Conservation (phyloP, 1,140 invertebrate genomes). For the Drosophila tsacasi region DNA sequence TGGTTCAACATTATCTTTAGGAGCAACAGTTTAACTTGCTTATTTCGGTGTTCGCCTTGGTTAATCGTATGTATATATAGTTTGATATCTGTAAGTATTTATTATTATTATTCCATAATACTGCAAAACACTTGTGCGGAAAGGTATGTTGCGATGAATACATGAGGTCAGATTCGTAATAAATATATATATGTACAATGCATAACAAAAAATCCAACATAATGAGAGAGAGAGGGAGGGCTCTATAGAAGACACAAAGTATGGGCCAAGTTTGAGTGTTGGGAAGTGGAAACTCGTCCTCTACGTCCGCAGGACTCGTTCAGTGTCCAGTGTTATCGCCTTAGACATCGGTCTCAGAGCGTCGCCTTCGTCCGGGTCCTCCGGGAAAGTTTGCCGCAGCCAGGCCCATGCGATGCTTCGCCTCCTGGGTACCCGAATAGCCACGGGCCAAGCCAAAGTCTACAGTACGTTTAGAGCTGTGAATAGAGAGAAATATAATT, state of each 20-base stretch:
- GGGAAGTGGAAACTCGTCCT: slow-evolving; percentile 31
- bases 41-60: slow-evolving; percentile 43
- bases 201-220: slow-evolving; percentile 45
- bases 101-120: slow-evolving; percentile 28
- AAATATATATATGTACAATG: slow-evolving; percentile 69
- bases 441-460: slow-evolving; percentile 94
- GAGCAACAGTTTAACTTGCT: slow-evolving; percentile 80
- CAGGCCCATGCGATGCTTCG: slow-evolving; percentile 95
- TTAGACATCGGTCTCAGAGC: slow-evolving; percentile 87
- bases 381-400: slow-evolving; percentile 94
- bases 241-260: slow-evolving; percentile 14
- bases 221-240: slow-evolving; percentile 29
- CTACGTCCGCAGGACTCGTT: slow-evolving; percentile 13
- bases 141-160: slow-evolving; percentile 13
- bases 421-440: slow-evolving; percentile 94
- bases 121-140: slow-evolving; percentile 13
- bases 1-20: slow-evolving; percentile 56
- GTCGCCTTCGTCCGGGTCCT: slow-evolving; percentile 93
- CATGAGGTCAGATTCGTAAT: slow-evolving; percentile 35
- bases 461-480: slow-evolving; percentile 91
- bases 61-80: slow-evolving; percentile 36
- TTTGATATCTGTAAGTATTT: slow-evolving; percentile 39
- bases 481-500: neutral
- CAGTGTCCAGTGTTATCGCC: slow-evolving; percentile 11
- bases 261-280: slow-evolving; percentile 36